These are phyloP conservation scores for Sarcophaga caerulescens DNA, from an alignment of 2,888 invertebrate genomes.

Conservation along the genomic window DNA sequence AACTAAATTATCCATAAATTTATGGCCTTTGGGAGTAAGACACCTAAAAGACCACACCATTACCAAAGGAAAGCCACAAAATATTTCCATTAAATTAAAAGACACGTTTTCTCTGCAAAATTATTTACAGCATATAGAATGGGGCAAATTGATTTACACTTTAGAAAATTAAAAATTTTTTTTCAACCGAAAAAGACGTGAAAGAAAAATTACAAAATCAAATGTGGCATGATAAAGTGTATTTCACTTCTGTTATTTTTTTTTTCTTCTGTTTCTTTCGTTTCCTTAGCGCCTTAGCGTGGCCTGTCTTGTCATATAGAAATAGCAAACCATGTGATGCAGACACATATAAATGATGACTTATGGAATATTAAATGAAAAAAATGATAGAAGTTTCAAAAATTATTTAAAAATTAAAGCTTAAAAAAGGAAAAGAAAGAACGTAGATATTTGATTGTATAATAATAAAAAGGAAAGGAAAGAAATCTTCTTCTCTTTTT, in stretches of 20 bases:
- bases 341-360: slow-evolving; percentile 56
- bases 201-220: slow-evolving; percentile 6
- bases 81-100: slow-evolving; percentile 11
- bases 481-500: not conserved
- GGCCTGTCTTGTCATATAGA: not conserved
- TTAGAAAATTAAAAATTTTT: slow-evolving; percentile 58
- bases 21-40: slow-evolving; percentile 26
- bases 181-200: not conserved
- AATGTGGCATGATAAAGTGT: slow-evolving; percentile 52
- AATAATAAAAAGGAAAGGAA: not conserved
- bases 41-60: not conserved
- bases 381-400: slow-evolving; percentile 1
- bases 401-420: slow-evolving; percentile 2
- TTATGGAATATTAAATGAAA: slow-evolving; percentile 38
- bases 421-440: not conserved
- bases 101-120: slow-evolving; percentile 35
- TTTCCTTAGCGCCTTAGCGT: not conserved
- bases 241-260: not conserved
- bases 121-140: slow-evolving; percentile 27
- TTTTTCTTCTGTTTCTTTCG: no score
- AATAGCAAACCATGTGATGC: slow-evolving; percentile 14
- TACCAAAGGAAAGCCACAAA: not conserved
- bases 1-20: slow-evolving; percentile 43
- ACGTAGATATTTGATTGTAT: not conserved
- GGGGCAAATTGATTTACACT: slow-evolving; percentile 62